Conservation (phyloP, 2,888 invertebrate genomes). For the Magallana nippona region DNA sequence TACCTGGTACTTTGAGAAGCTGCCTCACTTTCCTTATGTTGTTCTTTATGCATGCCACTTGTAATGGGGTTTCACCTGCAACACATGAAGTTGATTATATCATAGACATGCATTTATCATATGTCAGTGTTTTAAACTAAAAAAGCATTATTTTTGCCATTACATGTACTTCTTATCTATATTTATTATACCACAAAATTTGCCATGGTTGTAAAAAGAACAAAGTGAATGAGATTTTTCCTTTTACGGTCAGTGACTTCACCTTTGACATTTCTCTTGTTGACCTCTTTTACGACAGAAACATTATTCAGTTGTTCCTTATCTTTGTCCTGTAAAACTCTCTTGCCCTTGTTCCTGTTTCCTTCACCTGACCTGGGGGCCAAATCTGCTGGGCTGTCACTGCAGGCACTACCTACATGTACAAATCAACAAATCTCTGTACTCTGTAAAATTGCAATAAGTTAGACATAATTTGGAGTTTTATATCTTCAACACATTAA, state of each 20-base stretch:
- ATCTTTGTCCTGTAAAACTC: not conserved
- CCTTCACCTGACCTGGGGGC: too few species aligned
- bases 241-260: not conserved
- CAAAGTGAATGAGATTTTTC: too few species aligned
- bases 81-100: not conserved
- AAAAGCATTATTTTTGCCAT: not conserved
- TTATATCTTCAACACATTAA: too few species aligned
- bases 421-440: not conserved
- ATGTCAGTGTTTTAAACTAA: not conserved
- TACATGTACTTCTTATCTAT: not conserved
- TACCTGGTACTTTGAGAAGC: constrained; percentile 71
- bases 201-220: too few species aligned
- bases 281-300: constrained; percentile 48
- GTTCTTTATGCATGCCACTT: constrained; percentile 75
- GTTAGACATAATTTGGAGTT: too few species aligned
- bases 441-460: not conserved
- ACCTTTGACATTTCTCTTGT: constrained; percentile 67
- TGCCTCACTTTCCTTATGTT: constrained; percentile 65
- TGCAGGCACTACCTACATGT: constrained; percentile 39
- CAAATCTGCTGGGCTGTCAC: constrained; percentile 43
- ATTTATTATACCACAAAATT: not conserved
- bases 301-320: not conserved
- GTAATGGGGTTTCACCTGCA: constrained; percentile 75
- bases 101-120: too few species aligned
- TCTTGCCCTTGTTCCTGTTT: not conserved